Evolutionary conservation across 1,140 invertebrate species (phyloP), one percentile per base, ranked within the genome.

Genomic region (Formica exsecta): DNA sequence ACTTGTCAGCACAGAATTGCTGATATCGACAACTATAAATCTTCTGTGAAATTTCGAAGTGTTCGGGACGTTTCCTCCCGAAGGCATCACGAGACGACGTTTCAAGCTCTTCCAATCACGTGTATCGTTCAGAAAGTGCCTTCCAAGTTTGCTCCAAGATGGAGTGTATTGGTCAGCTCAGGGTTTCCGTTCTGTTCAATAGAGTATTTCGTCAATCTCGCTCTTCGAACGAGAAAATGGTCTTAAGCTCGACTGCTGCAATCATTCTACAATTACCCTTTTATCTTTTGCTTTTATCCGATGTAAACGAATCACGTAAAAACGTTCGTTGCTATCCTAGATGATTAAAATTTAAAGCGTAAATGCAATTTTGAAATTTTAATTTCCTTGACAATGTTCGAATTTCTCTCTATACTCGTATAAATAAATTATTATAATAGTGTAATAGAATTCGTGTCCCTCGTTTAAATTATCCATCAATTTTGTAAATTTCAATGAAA

Each of bases 211-310:
- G 65, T 57, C 79, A 36, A 83, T 74, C n/a, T 19, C 44, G 38
- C 4, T 19, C 9, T 54, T 83, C 79, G 41, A 83, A 83, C 54
- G 68, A 83, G 79, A 83, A 81, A 83, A 83, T 83, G 68, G 68
- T 83, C 68, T 83, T 48, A 83, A 61, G 68, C 51, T 38, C 79
- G 54, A 81, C 54, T 48, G 44, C 48, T 51, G 19, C 16, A 13
- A 48, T 48, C 44, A 48, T 13, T 48, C 44, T 29, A 73, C 79
- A 36, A 80, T 54, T 44, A 25, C 25, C 41, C 66, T 62, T 62
- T 68, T 79, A 59, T 86, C 65, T 59, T 54, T 61, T 38, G 3
- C 22, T 22, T 51, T 57, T 22, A 32, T 13, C n/a, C 36, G 16
- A 73, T 38, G 66, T 64, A 73, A 57, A 73, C 66, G 32, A 6